Evolutionary conservation across 1,140 invertebrate species (phyloP).

Genomic region (Octopus sinensis): DNA sequence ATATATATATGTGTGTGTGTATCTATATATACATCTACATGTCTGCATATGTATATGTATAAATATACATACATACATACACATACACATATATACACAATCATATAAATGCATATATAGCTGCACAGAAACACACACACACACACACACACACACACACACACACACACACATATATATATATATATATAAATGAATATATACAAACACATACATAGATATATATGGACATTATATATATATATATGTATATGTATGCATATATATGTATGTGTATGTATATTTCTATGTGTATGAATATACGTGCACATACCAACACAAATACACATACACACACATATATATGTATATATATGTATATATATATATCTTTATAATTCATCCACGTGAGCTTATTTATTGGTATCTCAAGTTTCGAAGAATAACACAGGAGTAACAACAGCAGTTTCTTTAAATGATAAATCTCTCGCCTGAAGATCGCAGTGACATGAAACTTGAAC

Average conservation of each 20-base stretch:
- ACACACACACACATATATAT: background rate
- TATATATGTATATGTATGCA: background rate
- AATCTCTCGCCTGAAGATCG: too few species aligned
- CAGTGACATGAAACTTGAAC: too few species aligned
- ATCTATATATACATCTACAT: background rate
- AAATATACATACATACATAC: background rate
- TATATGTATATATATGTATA: background rate
- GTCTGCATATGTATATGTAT: background rate
- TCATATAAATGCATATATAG: background rate
- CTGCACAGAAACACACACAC: background rate
- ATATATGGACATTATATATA: background rate
- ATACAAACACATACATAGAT: background rate
- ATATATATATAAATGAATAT: background rate
- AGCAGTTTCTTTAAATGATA: too few species aligned
- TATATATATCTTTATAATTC: background rate
- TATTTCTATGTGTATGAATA: background rate
- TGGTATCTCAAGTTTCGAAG: too few species aligned
- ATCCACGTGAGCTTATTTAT: too few species aligned
- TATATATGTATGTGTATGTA: background rate
- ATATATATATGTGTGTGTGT: background rate
- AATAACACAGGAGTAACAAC: too few species aligned
- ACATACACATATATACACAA: too few species aligned
- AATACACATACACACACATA: background rate
- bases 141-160: background rate
- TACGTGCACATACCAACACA: background rate